A percentile compares a stretch with the other conserved stretches of the same genome.
These are phyloP conservation scores for Siniperca knerii DNA, from an alignment of 2,113 vertebrate genomes.

Conservation along the genomic window DNA sequence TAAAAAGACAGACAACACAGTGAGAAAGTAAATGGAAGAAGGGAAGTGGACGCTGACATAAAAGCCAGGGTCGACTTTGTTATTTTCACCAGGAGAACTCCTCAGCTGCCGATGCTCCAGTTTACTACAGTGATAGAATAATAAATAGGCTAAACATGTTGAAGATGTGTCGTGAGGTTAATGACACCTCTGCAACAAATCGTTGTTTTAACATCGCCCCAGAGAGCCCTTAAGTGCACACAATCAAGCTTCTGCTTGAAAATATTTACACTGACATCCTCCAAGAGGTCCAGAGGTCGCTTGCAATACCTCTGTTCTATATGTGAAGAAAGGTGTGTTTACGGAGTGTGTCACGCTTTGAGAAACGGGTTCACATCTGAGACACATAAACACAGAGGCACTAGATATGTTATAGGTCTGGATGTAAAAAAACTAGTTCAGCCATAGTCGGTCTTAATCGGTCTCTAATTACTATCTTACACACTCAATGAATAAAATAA, in stretches of 20 bases:
- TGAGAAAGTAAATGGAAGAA: constrained; percentile 26
- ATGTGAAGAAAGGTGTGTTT: constrained; percentile 52
- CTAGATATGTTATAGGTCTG: constrained; percentile 13
- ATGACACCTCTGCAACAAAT: constrained; percentile 39
- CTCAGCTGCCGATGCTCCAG: not conserved
- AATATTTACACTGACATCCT: constrained; percentile 65
- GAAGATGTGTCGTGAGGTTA: constrained; percentile 44
- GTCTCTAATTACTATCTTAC: not conserved
- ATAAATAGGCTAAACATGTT: constrained; percentile 42
- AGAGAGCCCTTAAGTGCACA: constrained; percentile 35
- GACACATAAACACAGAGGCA: constrained; percentile 45
- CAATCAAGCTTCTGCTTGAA: constrained; percentile 26
- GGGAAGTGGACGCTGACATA: not conserved
- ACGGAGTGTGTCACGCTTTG: constrained; percentile 48
- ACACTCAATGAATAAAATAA: constrained; percentile 37
- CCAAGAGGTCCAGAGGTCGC: constrained; percentile 32
- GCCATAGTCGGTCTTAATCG: not conserved
- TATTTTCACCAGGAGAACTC: constrained; percentile 22
- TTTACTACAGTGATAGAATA: constrained; percentile 29
- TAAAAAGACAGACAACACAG: constrained; percentile 18
- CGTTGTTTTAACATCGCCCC: constrained; percentile 12
- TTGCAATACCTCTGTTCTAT: constrained; percentile 27
- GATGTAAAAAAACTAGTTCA: not conserved
- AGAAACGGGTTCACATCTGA: constrained; percentile 51
- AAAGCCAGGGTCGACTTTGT: constrained; percentile 25